Evolutionary conservation across 1,140 invertebrate species (phyloP).

Genomic region (Drosophila setifemur): DNA sequence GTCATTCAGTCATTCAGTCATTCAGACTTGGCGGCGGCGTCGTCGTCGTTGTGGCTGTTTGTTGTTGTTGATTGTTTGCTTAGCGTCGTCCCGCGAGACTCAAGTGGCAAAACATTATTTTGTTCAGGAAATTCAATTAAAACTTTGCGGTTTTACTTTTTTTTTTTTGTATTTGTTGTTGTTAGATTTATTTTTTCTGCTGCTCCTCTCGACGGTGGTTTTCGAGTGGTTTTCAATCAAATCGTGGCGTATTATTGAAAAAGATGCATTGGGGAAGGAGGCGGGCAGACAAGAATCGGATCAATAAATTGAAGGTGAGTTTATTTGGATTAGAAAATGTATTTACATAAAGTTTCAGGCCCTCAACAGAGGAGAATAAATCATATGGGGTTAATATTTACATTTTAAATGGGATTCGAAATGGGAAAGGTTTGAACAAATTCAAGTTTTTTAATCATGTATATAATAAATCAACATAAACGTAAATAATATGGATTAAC

Average conservation of each 20-base stretch:
- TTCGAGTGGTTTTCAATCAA: constrained; percentile 76
- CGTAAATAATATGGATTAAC: no score
- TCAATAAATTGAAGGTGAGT: constrained; percentile 41
- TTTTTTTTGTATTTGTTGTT: constrained; percentile 59
- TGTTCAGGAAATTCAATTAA: constrained; percentile 79
- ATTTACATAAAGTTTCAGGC: no score
- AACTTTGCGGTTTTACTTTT: constrained; percentile 78
- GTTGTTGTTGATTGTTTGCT: constrained; percentile 61
- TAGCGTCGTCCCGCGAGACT: constrained; percentile 75
- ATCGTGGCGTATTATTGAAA: constrained; percentile 49
- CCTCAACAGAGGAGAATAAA: no score
- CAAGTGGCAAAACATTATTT: constrained; percentile 79
- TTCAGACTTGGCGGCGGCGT: constrained; percentile 43
- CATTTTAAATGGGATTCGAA: no score
- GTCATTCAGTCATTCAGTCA: constrained; percentile 35
- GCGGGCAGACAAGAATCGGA: background rate
- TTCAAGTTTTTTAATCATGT: no score
- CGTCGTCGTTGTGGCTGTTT: constrained; percentile 35
- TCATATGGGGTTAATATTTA: no score
- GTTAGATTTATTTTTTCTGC: constrained; percentile 29
- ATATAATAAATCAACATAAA: no score
- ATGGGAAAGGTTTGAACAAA: no score
- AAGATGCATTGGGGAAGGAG: background rate
- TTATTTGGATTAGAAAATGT: background rate
- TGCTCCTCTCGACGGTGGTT: background rate